Evolutionary conservation across 2,888 invertebrate species (phyloP).

Genomic region (Thymelicus sylvestris): DNA sequence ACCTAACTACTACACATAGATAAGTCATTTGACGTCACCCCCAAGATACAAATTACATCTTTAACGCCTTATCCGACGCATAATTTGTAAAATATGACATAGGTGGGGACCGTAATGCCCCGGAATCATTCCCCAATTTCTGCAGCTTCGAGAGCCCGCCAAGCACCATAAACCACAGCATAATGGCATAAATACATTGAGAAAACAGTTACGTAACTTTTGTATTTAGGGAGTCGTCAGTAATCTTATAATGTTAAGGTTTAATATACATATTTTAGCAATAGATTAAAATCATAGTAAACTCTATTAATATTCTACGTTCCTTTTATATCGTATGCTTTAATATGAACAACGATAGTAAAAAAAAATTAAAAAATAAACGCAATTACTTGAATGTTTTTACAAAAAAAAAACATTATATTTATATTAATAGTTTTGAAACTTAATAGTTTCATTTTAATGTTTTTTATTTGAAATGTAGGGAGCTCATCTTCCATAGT

Average conservation of each 20-base stretch:
- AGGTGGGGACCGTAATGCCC: background rate
- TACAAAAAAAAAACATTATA: too few species aligned
- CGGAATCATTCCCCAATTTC: constrained; percentile 8
- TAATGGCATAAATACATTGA: constrained; percentile 64
- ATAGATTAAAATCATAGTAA: too few species aligned
- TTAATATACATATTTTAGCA: too few species aligned
- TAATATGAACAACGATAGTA: background rate
- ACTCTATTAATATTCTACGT: too few species aligned
- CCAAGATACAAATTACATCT: background rate
- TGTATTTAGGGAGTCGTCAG: background rate
- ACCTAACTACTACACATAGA: too few species aligned
- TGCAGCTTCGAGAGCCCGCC: constrained; percentile 54
- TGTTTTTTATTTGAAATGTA: too few species aligned
- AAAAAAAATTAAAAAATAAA: background rate
- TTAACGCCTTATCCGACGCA: background rate
- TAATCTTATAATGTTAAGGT: background rate
- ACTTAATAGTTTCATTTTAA: too few species aligned
- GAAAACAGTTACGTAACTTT: constrained; percentile 40
- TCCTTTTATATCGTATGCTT: background rate
- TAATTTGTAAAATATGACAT: constrained; percentile 2
- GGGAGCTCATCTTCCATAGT: too few species aligned
- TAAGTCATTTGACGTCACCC: background rate
- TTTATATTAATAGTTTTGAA: too few species aligned
- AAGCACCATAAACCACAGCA: constrained; percentile 60
- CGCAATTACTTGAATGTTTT: too few species aligned